Evolutionary conservation across 2,113 vertebrate species (phyloP), one percentile per base, ranked within the genome.

Genomic region (Hippocampus zosterae): DNA sequence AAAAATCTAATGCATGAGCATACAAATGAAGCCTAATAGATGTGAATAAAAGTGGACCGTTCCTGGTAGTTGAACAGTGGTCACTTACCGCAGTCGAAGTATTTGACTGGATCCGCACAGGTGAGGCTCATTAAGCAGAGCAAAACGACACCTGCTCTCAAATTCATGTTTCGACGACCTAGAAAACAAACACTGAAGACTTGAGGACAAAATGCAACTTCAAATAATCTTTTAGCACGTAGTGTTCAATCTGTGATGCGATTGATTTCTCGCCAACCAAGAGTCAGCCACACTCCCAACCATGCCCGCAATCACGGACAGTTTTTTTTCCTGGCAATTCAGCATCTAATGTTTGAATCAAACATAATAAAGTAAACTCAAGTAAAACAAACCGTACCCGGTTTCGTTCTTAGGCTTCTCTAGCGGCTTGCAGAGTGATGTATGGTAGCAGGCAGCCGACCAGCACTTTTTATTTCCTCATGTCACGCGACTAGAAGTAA

Each of bases 1-100:
- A 37, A 46, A 13, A 48, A 48, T 48, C 15, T 5, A 3, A 48
- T 18, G 16, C 46, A 48, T 48, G 46, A 48, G 12, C 46, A 16
- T 48, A 5, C 3, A 48, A 48, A 48, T 48, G 5, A 48, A 48
- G 9, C 42, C 42, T 13, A 44, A 13, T 12, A 44, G 42, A 44
- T 44, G 46, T 18, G 46, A 15, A 48, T 48, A 16, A 48, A 48
- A 48, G 46, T 48, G 4, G 13, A 48, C 46, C 5, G 42, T 50
- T 44, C 3, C 5, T 18, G 46, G 16, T 50, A 50, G 16, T 50
- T 50, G 46, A 50, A 50, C 19, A 42, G 53, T 41, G 5, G 23
- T 74, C 56, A 79, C 87, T 92, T 78, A 94, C 94, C 94, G 46
- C 94, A 95, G 37, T 95, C 93, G 0, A 66, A 0, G 75, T 81